Conservation (phyloP, 2,888 invertebrate species). For the Auanema sp. region DNA sequence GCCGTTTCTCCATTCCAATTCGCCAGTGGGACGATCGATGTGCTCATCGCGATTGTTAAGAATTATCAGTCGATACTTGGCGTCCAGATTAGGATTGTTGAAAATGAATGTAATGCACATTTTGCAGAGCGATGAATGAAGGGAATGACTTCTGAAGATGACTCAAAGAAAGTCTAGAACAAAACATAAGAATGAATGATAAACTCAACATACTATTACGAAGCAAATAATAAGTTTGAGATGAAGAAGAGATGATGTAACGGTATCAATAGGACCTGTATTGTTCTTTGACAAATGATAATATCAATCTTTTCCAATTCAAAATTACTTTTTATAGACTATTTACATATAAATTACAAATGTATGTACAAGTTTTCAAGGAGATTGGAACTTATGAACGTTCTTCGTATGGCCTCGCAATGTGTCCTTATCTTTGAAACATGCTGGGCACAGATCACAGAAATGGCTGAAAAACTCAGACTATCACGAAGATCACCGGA, state of each 20-base stretch:
- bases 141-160: not conserved
- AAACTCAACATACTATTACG: constrained; percentile 2
- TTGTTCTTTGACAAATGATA: too few relatives aligned
- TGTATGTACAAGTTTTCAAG: not conserved
- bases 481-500: not conserved
- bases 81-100: constrained; percentile 20
- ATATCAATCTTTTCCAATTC: too few relatives aligned
- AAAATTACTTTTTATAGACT: too few relatives aligned
- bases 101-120: constrained; percentile 44
- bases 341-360: too few relatives aligned
- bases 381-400: constrained; percentile 1
- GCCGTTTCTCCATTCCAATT: constrained; percentile 47
- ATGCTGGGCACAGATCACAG: constrained; percentile 8
- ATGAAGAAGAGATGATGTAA: too few relatives aligned
- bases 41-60: constrained; percentile 57
- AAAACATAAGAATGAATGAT: not conserved
- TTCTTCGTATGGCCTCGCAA: constrained; percentile 12
- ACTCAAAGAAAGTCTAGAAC: not conserved
- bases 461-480: constrained; percentile 9
- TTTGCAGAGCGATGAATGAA: not conserved
- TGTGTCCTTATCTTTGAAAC: constrained; percentile 19
- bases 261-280: too few relatives aligned
- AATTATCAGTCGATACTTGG: constrained; percentile 48
- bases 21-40: constrained; percentile 42
- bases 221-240: too few relatives aligned